These are phyloP conservation scores for Cassiopea xamachana DNA, from an alignment of 30 jellyfish, hydroid and myxozoan genomes.

Conservation along the genomic window DNA sequence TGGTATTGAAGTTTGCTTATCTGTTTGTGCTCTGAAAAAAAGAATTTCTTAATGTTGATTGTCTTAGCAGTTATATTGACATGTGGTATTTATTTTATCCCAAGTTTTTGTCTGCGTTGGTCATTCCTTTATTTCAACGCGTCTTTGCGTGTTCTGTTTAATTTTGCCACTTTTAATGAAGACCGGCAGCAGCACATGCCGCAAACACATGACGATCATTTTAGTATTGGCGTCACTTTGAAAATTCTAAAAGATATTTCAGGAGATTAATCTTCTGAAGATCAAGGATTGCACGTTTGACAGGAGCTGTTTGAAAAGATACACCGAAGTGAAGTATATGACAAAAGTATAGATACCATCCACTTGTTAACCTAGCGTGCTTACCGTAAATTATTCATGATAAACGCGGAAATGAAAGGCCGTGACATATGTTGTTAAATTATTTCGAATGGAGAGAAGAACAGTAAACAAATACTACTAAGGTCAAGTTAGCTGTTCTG, in stretches of 20 bases:
- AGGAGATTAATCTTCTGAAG: neutral
- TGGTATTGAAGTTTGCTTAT: neutral
- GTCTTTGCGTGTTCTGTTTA: neutral
- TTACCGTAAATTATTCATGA: neutral
- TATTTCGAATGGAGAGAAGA: neutral
- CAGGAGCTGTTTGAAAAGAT: neutral
- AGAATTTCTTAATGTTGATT: neutral
- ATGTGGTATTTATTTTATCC: neutral
- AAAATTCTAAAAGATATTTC: neutral
- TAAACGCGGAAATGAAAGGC: slow-evolving; percentile 1
- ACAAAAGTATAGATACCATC: neutral
- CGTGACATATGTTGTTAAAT: neutral
- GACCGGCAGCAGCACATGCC: neutral
- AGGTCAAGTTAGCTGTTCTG: too few species aligned
- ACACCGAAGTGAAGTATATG: neutral
- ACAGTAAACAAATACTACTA: neutral
- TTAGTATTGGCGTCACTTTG: neutral
- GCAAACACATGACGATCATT: slow-evolving; percentile 1
- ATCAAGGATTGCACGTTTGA: neutral
- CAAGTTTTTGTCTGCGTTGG: neutral
- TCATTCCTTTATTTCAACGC: neutral
- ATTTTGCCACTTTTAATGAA: neutral
- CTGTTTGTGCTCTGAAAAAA: neutral
- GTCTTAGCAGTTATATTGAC: neutral
- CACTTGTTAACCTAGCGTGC: neutral